Evolutionary conservation across 2,888 invertebrate genomes (phyloP), one percentile per base, ranked within the genome.

Genomic region (Ormyrus nitidulus): DNA sequence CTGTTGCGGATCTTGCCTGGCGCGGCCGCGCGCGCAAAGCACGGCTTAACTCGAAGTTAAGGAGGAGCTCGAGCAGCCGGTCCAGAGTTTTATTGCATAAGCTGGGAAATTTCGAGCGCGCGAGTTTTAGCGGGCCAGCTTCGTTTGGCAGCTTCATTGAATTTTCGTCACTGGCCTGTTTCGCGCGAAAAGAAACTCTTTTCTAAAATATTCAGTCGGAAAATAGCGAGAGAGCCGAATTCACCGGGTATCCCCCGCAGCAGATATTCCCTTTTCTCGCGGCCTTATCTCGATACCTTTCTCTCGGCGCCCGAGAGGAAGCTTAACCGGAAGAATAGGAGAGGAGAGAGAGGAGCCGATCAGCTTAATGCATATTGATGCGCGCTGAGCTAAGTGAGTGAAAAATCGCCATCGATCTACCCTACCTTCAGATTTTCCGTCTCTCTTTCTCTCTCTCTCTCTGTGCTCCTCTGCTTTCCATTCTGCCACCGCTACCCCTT

Each of bases 361-460:
- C 88, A 88, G 87, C 90, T 90, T 90, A 90, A 90, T 90, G 90
- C 90, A 90, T 90, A 90, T 90, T 90, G 90, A 90, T 90, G 90
- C 86, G 88, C 87, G 84, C 87, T 85, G 83, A 86, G 85, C 87
- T 90, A 90, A 90, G 90, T 90, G 90, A 90, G 90, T 90, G 90
- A 90, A 90, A 90, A 90, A 90, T 90, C 90, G 89, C 90, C 89
- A 90, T 89, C 89, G 90, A 90, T 90, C 88, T 88, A 84, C 86
- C 85, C 58, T 84, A 79, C 74, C 78, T 81, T 79, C 83, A 80
- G 82, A 75, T 84, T 85, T 84, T 82, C 79, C 76, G 83, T 80
- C 74, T 80, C 78, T 66, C 82, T 80, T 68, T 64, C 69, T 72
- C 76, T 69, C 73, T 76, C 76, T 81, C 71, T 51, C 64, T 72